phyloP scores from a whole-genome alignment of 2,113 vertebrate species.

The Cathartes aura region DNA sequence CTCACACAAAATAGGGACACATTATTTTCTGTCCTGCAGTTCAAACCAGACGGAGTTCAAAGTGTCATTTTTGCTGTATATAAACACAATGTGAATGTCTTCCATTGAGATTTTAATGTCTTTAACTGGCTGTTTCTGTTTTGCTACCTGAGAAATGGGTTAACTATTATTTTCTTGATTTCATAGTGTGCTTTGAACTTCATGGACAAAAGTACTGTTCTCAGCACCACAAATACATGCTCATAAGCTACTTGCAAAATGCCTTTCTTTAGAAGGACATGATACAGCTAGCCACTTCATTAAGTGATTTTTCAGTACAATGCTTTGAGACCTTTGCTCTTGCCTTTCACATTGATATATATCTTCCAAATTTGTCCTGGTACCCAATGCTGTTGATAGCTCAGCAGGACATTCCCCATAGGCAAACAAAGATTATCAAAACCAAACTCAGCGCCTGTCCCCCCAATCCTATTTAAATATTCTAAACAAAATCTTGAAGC shows the following conservation, averaged over 20 bases:
- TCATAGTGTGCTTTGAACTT: background rate
- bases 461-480: background rate
- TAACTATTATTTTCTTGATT: background rate
- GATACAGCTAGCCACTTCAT: background rate
- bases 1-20: background rate
- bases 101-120: background rate
- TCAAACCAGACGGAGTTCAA: background rate
- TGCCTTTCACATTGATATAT: background rate
- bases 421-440: background rate
- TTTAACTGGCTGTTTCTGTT: background rate
- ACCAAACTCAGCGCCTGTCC: background rate
- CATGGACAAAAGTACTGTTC: background rate
- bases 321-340: background rate
- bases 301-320: background rate
- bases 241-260: background rate
- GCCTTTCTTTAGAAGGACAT: background rate
- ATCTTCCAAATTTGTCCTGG: background rate
- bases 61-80: background rate
- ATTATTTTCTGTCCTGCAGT: background rate
- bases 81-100: background rate
- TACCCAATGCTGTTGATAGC: background rate
- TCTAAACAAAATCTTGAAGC: background rate
- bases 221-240: background rate
- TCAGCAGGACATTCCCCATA: background rate
- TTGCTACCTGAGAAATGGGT: background rate